Evolutionary conservation across 2,113 vertebrate species (phyloP).

Genomic region (Otis tarda): DNA sequence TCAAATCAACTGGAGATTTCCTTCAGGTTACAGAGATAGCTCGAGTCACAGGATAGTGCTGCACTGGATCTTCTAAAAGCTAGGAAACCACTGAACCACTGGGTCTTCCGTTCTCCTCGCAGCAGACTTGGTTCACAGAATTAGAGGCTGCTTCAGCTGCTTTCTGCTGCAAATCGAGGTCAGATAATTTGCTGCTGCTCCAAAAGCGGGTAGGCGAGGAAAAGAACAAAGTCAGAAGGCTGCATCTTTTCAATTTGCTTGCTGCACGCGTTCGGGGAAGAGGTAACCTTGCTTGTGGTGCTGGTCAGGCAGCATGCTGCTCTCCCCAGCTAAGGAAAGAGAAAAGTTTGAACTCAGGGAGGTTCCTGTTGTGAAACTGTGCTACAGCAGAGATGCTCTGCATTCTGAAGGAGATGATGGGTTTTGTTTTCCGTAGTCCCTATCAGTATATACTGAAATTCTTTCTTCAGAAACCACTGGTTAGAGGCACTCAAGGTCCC

Average conservation of each 20-base stretch:
- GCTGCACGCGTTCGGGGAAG: neutral
- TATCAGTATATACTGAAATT: neutral
- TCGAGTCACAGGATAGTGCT: neutral
- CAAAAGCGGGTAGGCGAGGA: neutral
- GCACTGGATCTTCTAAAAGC: neutral
- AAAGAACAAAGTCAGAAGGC: neutral
- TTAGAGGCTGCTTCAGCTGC: neutral
- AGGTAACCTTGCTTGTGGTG: neutral
- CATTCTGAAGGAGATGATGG: neutral
- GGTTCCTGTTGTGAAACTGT: neutral
- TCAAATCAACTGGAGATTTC: neutral
- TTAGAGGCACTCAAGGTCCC: neutral
- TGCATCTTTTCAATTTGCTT: neutral
- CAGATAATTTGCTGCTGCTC: too few relatives aligned
- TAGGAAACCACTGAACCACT: neutral
- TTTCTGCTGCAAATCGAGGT: neutral
- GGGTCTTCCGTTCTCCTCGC: neutral
- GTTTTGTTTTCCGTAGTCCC: fast-evolving
- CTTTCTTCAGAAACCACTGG: neutral
- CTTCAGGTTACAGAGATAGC: neutral
- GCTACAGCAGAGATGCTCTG: neutral
- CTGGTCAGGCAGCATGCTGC: neutral
- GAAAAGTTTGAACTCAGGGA: neutral
- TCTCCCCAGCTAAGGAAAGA: neutral
- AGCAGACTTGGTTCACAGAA: neutral